phyloP scores from a whole-genome alignment of 2,113 vertebrate species.

The Dromiciops gliroides region DNA sequence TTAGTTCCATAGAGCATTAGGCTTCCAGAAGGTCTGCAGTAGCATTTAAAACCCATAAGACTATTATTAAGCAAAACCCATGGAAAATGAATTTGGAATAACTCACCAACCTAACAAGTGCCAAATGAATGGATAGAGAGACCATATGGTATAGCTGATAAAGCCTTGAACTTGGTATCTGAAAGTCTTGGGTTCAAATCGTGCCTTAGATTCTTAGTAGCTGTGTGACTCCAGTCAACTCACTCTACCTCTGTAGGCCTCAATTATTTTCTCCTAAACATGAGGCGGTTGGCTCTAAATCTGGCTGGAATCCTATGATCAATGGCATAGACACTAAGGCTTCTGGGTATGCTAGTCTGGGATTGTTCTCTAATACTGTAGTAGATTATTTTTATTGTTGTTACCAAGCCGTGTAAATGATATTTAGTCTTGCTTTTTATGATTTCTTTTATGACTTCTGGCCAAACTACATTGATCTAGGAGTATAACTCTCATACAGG shows the following conservation, averaged over 20 bases:
- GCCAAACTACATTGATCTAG: not conserved
- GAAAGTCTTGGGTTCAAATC: not conserved
- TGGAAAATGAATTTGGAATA: not conserved
- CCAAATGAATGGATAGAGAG: not conserved
- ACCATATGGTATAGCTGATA: not conserved
- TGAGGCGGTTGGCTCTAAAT: not conserved
- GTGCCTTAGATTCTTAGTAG: not conserved
- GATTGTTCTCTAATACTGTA: not conserved
- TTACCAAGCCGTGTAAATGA: not conserved
- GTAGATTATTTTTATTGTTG: not conserved
- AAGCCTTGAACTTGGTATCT: not conserved
- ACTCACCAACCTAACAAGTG: not conserved
- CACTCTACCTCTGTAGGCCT: not conserved
- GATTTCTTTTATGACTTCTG: not conserved
- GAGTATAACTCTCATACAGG: not conserved
- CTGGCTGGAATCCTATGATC: not conserved
- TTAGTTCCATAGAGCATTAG: not conserved
- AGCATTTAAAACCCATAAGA: no score
- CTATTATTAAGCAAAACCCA: not conserved
- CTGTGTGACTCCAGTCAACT: not conserved
- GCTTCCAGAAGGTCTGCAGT: not conserved
- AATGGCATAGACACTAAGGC: not conserved
- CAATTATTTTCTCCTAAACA: not conserved
- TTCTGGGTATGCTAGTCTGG: not conserved
- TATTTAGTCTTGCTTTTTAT: not conserved